Evolutionary conservation across 2,888 invertebrate species (phyloP), one percentile per base, ranked within the genome.

Genomic region (Mesorhabditis spiculigera): DNA sequence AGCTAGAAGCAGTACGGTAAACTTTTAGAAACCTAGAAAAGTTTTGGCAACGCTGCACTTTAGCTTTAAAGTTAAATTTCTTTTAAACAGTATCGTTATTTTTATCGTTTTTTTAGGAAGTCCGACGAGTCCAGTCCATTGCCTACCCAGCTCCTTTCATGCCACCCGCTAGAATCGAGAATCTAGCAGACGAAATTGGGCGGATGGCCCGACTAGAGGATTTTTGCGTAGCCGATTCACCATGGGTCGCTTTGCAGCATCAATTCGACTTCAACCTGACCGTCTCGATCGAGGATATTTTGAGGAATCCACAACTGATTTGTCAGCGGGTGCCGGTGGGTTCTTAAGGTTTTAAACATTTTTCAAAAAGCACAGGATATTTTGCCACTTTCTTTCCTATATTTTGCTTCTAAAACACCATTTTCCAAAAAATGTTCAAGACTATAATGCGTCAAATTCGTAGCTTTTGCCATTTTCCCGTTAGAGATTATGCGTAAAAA

Each of bases 181-280:
- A 13, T 13, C n/a, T n/a, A 10, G n/a, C n/a, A 1, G 58, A 50
- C 10, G 58, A 50, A 50, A 50, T n/a, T n/a, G n/a, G 8, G 8
- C 58, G n/a, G n/a, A 50, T 50, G 58, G 10, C 8, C n/a, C 58
- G 58, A 50, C n/a, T 50, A n/a, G 58, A 50, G n/a, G 58, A 50
- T 10, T 50, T 50, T 50, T 50, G 58, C n/a, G 58, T n/a, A 10
- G 10, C 10, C 8, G 58, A 50, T 50, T 10, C 8, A 13, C 58
- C 58, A n/a, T 10, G 10, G 10, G n/a, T 50, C 58, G 8, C 58
- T 50, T n/a, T 50, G 58, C 58, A 50, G n/a, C 58, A 50, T n/a
- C 10, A 50, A 13, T 50, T 50, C n/a, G 58, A 50, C n/a, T 50
- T 50, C 58, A 3, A 50, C n/a, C 58, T 50, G n/a, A 50, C 8